Base-by-base conservation (phyloP, 2,888 invertebrate species). In the Cryptocephalus primarius region DNA sequence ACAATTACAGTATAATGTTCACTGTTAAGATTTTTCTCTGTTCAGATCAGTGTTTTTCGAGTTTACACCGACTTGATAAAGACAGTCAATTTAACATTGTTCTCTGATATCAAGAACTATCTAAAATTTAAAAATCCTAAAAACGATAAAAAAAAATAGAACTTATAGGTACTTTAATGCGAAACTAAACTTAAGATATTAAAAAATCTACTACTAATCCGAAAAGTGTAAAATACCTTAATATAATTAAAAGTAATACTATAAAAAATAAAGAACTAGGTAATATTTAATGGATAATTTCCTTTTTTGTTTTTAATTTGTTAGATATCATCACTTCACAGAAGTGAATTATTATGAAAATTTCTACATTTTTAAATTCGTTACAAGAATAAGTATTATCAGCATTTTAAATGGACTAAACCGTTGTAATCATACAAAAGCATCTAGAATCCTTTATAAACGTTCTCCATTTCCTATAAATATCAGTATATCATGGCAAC, bases 341-440 rank as follows among this genome's bases (percentile, higher is more conserved):
- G 64, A 65, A 65, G 64, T 54, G 60, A 57, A 48, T 49, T 46
- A 48, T 22, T 52, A 54, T 52, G 53, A 47, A 50, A 42, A 46
- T 46, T 43, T 57, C 56, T 62, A 58, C 56, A 53, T 52, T 58
- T 60, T 61, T 63, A 63, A 64, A 63, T 67, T 66, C 64, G 65
- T 65, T 66, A 12, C n/a, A 12, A 36, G 36, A 36, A 12, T 36
- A 12, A 36, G 36, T 11, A 12, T 12, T 36, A 36, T 12, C 12
- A 12, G 11, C 12, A 32, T 42, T 42, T 42, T 11, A 12, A 42
- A 42, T 42, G 42, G 9, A n/a, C 13, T 42, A 10, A 10, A 13
- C 8, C 9, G 32, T 42, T 13, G 32, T 13, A 41, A 22, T 41
- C 11, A 12, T 41, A 14, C 11, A 9, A 13, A 14, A 41, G 22